Base-by-base conservation (phyloP, 2,888 invertebrate genomes). In the Coelinius sp. region DNA sequence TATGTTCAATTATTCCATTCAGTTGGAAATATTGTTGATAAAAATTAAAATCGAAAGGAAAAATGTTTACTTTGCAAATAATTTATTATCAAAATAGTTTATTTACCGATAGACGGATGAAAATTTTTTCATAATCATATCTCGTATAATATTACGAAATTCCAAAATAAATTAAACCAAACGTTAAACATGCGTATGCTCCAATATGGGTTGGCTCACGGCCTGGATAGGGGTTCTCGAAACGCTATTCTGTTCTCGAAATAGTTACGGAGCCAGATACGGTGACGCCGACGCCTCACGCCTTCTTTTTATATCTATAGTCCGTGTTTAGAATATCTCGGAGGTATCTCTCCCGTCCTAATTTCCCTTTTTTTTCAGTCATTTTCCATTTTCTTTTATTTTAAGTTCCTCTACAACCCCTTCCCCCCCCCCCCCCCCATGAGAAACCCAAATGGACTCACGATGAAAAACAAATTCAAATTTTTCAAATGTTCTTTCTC, bases 201-300 rank as follows among this genome's bases (percentile, higher is more conserved):
- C 63, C 46, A 46, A 68, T 62, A 62, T 62, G 31, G 62, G 27
- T 67, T 67, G 53, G 67, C 67, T 59, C 59, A 53, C 52, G 67
- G 52, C 38, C 67, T 70, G 52, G 68, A 70, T 63, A 70, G 38
- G 63, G 63, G 38, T 63, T 41, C 25, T 70, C 38, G 35, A 69
- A 63, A 70, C n/a, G 35, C 78, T 81, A 83, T 84, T 85, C 84
- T 82, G 81, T 63, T 82, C 84, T 83, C 79, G 84, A 86, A 86
- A 86, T 86, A 86, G 86, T 84, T 80, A 77, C 75, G 79, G 76
- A 79, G 82, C 85, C 80, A 76, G 83, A 86, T 85, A 85, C 85
- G 83, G 84, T 41, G 76, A 79, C 82, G 80, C 79, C 79, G 78
- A 81, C 81, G 81, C 81, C 78, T 77, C 76, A 62, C 79, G 80